These are phyloP conservation scores for Melanotaenia duboulayi DNA, from an alignment of 2,113 vertebrate genomes.

Conservation along the genomic window DNA sequence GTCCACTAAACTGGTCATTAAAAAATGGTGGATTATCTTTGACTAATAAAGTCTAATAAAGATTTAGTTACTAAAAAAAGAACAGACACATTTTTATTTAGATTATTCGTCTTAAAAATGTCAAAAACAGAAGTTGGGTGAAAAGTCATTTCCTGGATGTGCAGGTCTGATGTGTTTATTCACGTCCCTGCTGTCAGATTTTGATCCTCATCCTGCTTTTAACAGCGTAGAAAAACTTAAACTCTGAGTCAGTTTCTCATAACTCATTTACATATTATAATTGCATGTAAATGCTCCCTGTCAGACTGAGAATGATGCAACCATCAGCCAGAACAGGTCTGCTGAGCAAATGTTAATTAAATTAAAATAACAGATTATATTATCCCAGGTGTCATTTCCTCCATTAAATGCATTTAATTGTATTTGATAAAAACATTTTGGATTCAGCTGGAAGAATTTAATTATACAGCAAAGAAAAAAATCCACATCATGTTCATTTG, in stretches of 20 bases:
- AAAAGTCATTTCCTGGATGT: too few relatives aligned
- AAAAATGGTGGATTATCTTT: too few relatives aligned
- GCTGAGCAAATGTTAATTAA: constrained; percentile 17
- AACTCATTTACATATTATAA: constrained; percentile 26
- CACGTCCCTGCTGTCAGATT: too few relatives aligned
- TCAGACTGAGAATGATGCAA: background rate
- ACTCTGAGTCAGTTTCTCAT: background rate
- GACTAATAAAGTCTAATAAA: too few relatives aligned
- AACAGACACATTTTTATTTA: too few relatives aligned
- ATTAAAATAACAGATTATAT: constrained; percentile 27
- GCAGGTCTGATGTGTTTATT: too few relatives aligned
- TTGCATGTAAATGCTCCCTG: constrained; percentile 10
- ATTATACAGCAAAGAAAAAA: background rate
- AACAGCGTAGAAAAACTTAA: background rate
- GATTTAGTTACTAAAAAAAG: too few relatives aligned
- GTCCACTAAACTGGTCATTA: too few relatives aligned
- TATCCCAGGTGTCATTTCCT: background rate
- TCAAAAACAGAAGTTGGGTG: too few relatives aligned
- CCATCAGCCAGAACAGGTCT: constrained; percentile 1
- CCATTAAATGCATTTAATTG: background rate
- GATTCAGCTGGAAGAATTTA: background rate
- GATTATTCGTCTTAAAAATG: too few relatives aligned
- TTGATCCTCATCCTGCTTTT: too few relatives aligned
- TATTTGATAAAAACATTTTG: constrained; percentile 3
- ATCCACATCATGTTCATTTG: background rate